Conservation (phyloP, 2,113 vertebrate genomes). For the Colinus virginianus region DNA sequence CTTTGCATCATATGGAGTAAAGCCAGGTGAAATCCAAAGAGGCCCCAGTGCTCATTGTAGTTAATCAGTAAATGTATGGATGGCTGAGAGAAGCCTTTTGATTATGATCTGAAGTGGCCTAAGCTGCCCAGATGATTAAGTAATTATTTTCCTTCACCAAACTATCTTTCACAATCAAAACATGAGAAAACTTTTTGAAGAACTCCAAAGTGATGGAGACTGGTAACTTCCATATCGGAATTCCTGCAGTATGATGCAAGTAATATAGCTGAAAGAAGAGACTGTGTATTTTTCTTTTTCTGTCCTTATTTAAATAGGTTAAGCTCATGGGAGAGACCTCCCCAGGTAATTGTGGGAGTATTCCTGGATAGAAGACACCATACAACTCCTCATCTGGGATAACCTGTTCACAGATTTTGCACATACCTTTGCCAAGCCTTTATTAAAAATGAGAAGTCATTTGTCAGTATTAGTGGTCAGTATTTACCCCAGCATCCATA, state of each 20-base stretch:
- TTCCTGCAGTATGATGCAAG: background rate
- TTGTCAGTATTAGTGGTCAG: background rate
- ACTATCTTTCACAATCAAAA: background rate
- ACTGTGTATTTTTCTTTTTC: background rate
- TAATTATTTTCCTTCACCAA: background rate
- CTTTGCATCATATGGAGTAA: background rate
- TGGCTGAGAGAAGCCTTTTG: background rate
- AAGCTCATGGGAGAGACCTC: background rate
- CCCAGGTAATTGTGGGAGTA: background rate
- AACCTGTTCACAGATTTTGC: background rate
- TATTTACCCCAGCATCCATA: background rate
- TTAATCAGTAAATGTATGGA: background rate
- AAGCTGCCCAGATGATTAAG: background rate
- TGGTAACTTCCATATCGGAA: background rate
- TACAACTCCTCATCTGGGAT: background rate
- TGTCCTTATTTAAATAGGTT: background rate
- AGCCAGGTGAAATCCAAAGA: background rate
- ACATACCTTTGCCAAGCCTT: rapidly evolving
- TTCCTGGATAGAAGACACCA: background rate
- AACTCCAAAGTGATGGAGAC: background rate
- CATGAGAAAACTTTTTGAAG: background rate
- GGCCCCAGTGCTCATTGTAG: background rate
- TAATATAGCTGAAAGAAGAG: background rate
- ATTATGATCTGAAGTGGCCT: background rate
- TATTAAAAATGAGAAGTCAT: background rate